These are phyloP conservation scores for Lutjanus argentimaculatus DNA, from an alignment of 2,797 vertebrate species.

Conservation along the genomic window DNA sequence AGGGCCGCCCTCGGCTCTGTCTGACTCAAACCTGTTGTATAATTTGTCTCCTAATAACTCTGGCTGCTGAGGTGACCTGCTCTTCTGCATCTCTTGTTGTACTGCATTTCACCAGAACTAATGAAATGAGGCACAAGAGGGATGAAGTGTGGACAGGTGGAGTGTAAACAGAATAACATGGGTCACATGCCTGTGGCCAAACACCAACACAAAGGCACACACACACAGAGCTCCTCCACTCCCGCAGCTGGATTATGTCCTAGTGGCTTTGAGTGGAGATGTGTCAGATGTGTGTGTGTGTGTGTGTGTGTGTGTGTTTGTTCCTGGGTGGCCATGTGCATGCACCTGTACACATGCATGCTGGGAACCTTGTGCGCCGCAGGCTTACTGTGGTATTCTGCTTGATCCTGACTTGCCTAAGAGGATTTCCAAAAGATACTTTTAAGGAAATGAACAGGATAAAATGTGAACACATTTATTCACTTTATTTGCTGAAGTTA, in stretches of 20 bases:
- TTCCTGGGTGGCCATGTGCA: slow-evolving; percentile 19
- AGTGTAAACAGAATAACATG: slow-evolving; percentile 49
- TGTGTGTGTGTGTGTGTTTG: slow-evolving; percentile 20
- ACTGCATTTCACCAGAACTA: slow-evolving; percentile 33
- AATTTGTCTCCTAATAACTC: slow-evolving; percentile 20
- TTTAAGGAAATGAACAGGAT: not conserved
- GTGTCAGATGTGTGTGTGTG: slow-evolving; percentile 14
- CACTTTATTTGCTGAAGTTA: not conserved
- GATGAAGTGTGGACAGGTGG: slow-evolving; percentile 46
- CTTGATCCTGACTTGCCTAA: not conserved
- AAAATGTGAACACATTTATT: not conserved
- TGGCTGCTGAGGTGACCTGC: not conserved
- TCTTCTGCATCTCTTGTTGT: not conserved
- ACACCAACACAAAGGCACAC: slow-evolving; percentile 11
- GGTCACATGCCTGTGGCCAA: slow-evolving; percentile 30
- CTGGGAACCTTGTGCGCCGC: not conserved
- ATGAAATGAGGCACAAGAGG: slow-evolving; percentile 47
- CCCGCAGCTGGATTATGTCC: slow-evolving; percentile 47
- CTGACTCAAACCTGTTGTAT: slow-evolving; percentile 29
- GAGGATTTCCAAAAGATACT: slow-evolving; percentile 6
- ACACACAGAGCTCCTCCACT: not conserved
- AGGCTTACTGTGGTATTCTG: slow-evolving; percentile 9
- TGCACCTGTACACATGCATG: not conserved
- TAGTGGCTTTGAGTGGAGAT: not conserved
- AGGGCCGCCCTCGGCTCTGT: not conserved